Base-by-base conservation (phyloP, 2,888 invertebrate genomes). In the Apotomis capreana region DNA sequence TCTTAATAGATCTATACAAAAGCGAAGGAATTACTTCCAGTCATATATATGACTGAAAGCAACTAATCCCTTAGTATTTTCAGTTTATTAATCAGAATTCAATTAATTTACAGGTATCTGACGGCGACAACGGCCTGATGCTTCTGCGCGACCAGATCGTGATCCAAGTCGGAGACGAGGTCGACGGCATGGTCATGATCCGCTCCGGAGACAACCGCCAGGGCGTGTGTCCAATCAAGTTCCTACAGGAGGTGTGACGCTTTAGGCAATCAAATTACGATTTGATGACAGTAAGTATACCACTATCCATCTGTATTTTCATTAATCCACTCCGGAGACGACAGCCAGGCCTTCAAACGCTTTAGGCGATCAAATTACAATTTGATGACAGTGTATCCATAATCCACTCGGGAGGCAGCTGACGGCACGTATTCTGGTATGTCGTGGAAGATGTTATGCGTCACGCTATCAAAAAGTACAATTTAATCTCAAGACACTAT, bases 211-310 rank as follows among this genome's bases (percentile, higher is more conserved):
- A 98, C 84, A 98, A 97, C 93, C 97, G 97, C 79, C 97, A 98
- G 89, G 98, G 97, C 73, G 96, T 97, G 78, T 99, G 98, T 90
- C 98, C 98, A n/a, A 91, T 97, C 57, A 98, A 98, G 89, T 99
- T 98, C 87, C 95, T 99, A 75, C 97, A 98, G 94, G 98, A 98
- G 93, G 97, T 98, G 96, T 98, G 97, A 97, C 97, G 92, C 90
- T 90, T 90, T 80, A 87, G 87, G 82, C 85, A 89, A 78, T 90
- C 91, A 78, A 84, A 84, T 84, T 89, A 89, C 81, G 83, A 87
- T 82, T 81, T 87, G 77, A 85, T 87, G 78, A 87, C 86, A 84
- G 90, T 90, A 79, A 81, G 78, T 78, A 57, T 67, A 13, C 8
- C 10, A 52, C 52, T 26, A 2, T 15, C 15, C 1, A 15, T 26